A percentile compares a stretch with the other conserved stretches of the same genome.
Evolutionary conservation across 2,113 vertebrate genomes (phyloP).

Genomic region (Mormoops blainvillei): DNA sequence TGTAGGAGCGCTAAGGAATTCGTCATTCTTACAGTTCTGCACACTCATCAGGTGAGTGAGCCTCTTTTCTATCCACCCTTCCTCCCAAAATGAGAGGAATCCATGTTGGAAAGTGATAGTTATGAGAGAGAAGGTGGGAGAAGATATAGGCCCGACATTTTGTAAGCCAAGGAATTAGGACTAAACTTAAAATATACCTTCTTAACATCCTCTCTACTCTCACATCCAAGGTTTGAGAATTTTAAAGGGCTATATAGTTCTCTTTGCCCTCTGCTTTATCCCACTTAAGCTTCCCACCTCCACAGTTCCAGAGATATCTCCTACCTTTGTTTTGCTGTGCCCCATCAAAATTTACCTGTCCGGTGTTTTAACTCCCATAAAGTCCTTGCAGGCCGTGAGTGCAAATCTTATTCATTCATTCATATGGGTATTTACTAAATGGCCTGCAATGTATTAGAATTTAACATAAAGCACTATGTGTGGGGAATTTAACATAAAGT

Average conservation of each 20-base stretch:
- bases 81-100: background rate
- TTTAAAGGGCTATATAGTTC: background rate
- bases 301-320: background rate
- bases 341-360: background rate
- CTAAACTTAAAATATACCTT: background rate
- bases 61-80: slow-evolving; percentile 14
- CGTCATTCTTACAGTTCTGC: slow-evolving; percentile 94
- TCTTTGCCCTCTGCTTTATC: background rate
- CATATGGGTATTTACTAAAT: background rate
- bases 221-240: background rate
- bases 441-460: background rate
- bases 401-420: background rate
- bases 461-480: background rate
- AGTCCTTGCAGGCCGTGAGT: background rate
- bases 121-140: background rate
- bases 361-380: background rate
- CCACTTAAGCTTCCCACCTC: background rate
- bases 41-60: slow-evolving; percentile 93
- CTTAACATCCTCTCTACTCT: background rate
- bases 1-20: slow-evolving; percentile 92
- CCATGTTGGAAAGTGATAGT: background rate
- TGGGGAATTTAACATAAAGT: background rate
- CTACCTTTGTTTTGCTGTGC: background rate
- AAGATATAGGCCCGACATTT: background rate
- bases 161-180: background rate